These are phyloP conservation scores for Drosophila infuscata DNA, from an alignment of 2,888 invertebrate genomes.

Conservation along the genomic window DNA sequence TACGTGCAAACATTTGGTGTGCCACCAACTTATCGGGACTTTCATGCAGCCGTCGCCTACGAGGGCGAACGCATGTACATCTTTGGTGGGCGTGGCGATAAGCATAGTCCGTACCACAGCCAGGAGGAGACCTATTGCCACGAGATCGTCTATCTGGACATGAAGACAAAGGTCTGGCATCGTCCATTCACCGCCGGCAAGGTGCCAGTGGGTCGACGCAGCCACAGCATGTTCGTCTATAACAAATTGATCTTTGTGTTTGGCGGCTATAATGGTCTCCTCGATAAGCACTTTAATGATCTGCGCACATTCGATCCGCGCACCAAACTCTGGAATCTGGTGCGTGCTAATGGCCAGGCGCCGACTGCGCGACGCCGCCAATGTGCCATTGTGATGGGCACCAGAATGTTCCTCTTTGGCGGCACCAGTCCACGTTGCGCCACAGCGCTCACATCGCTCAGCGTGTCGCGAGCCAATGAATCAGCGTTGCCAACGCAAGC, in stretches of 20 bases:
- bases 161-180: constrained; percentile 89
- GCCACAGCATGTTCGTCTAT: constrained; percentile 95
- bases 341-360: constrained; percentile 87
- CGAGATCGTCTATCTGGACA: constrained; percentile 91
- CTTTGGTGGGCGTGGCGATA: constrained; percentile 95
- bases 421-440: constrained; percentile 91
- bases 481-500: constrained; percentile 1
- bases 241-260: constrained; percentile 93
- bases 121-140: constrained; percentile 92
- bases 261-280: constrained; percentile 94
- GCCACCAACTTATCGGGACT: constrained; percentile 92
- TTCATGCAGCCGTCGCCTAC: constrained; percentile 92
- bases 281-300: constrained; percentile 93
- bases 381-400: constrained; percentile 91
- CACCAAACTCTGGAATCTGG: constrained; percentile 87
- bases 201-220: constrained; percentile 92
- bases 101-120: constrained; percentile 88
- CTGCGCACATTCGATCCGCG: constrained; percentile 90
- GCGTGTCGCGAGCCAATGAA: constrained; percentile 17
- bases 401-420: constrained; percentile 93
- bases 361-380: constrained; percentile 90
- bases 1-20: constrained; percentile 88
- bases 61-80: constrained; percentile 93
- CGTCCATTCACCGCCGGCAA: constrained; percentile 87
- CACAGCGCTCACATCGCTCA: background rate